Evolutionary conservation across 2,113 vertebrate genomes (phyloP).

Genomic region (Lepus americanus): DNA sequence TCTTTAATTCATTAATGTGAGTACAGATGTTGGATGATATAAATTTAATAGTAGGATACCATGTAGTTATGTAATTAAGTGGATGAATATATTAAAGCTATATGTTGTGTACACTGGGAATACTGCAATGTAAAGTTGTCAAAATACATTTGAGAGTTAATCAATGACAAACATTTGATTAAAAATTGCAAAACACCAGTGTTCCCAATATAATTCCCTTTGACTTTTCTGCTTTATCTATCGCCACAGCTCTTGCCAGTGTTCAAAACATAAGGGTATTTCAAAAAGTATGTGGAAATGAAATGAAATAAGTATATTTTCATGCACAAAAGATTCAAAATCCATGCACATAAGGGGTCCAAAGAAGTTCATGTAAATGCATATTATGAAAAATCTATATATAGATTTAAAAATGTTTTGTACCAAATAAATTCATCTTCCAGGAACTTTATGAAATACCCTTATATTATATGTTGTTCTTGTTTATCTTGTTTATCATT

Average conservation of each 20-base stretch:
- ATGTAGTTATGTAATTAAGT: constrained; percentile 25
- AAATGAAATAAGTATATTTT: too few relatives aligned
- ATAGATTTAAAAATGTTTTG: too few relatives aligned
- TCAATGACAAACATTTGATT: neutral
- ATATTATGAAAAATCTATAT: too few relatives aligned
- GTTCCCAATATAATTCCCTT: neutral
- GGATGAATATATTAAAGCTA: neutral
- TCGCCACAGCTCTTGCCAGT: neutral
- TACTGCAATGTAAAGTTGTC: neutral
- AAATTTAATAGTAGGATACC: neutral
- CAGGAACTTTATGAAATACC: too few relatives aligned
- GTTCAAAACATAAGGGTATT: neutral
- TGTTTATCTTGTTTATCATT: neutral
- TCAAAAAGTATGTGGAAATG: too few relatives aligned
- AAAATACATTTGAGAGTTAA: constrained; percentile 7
- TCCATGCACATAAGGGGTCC: too few relatives aligned
- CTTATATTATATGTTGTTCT: neutral
- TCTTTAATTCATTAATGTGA: constrained; percentile 20
- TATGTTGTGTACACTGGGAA: neutral
- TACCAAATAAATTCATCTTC: too few relatives aligned
- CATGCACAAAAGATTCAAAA: too few relatives aligned
- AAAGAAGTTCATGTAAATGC: too few relatives aligned
- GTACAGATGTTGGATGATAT: neutral
- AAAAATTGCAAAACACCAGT: neutral
- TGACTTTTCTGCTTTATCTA: neutral